Percentiles rank a stretch among this genome's conserved stretches.
phyloP scores from a whole-genome alignment of 2,113 vertebrate genomes.

The Lethenteron camtschaticum region DNA sequence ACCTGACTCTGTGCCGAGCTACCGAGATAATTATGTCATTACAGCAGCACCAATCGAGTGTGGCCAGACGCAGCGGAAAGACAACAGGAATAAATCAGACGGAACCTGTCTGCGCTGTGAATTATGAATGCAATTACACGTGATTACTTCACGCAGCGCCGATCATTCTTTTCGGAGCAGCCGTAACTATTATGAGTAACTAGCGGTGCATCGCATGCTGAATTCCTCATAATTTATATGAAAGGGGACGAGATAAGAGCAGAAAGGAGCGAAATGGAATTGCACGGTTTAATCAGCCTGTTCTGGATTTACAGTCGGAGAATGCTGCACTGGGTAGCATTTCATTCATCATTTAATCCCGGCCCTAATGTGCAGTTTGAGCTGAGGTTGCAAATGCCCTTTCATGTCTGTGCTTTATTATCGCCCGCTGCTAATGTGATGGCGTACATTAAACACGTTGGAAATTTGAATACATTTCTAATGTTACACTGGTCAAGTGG shows the following conservation, averaged over 20 bases:
- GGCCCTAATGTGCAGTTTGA: constrained; percentile 99
- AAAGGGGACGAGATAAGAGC: constrained; percentile 99
- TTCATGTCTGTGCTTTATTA: constrained; percentile 99
- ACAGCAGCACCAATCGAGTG: constrained; percentile 78
- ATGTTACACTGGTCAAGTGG: constrained; percentile 6
- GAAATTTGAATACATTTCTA: constrained; percentile 5
- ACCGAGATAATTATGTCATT: constrained; percentile 74
- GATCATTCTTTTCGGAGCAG: constrained; percentile 47
- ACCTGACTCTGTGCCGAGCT: too few species aligned
- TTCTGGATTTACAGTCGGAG: constrained; percentile 99
- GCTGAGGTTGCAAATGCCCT: constrained; percentile 99
- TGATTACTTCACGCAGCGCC: constrained; percentile 99
- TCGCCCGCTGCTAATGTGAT: constrained; percentile 27
- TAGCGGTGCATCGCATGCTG: constrained; percentile 81
- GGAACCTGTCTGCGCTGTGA: constrained; percentile 97
- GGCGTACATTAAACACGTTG: constrained; percentile 6
- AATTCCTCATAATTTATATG: constrained; percentile 97
- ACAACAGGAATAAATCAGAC: constrained; percentile 96
- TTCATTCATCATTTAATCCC: constrained; percentile 99
- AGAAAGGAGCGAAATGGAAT: constrained; percentile 95
- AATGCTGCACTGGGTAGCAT: constrained; percentile 99
- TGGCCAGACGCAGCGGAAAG: constrained; percentile 64
- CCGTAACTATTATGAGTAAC: constrained; percentile 91
- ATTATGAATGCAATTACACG: constrained; percentile 99
- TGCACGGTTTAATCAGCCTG: constrained; percentile 99